phyloP scores from a whole-genome alignment of 2,797 vertebrate genomes.

The Momotus momota region DNA sequence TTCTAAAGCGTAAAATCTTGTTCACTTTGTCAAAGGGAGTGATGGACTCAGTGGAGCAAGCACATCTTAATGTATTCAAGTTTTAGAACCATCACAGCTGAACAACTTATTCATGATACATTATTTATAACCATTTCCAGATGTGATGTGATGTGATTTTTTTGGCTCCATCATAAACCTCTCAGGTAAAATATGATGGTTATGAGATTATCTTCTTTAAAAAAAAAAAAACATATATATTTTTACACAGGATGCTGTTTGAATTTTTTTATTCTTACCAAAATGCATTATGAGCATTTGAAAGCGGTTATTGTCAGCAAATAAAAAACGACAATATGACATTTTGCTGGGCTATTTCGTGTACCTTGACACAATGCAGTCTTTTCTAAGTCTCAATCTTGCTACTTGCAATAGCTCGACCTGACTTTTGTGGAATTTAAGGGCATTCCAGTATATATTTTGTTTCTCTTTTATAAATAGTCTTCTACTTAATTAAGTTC shows the following conservation, averaged over 20 bases:
- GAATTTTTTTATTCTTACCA: background rate
- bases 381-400: background rate
- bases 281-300: background rate
- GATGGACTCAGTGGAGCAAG: background rate
- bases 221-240: accelerated
- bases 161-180: background rate
- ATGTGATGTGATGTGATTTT: background rate
- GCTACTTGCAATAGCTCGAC: background rate
- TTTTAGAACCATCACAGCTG: background rate
- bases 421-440: background rate
- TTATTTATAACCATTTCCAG: background rate
- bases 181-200: background rate
- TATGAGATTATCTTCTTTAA: background rate
- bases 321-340: background rate
- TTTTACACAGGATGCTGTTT: background rate
- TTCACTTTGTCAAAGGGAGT: background rate
- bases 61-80: background rate
- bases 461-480: background rate
- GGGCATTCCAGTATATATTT: background rate
- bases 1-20: background rate
- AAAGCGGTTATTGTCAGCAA: background rate
- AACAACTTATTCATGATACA: background rate
- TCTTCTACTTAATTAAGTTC: background rate
- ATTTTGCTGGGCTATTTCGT: background rate
- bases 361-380: background rate